Conservation (phyloP, 2,888 invertebrate genomes). For the Mythimna impura region DNA sequence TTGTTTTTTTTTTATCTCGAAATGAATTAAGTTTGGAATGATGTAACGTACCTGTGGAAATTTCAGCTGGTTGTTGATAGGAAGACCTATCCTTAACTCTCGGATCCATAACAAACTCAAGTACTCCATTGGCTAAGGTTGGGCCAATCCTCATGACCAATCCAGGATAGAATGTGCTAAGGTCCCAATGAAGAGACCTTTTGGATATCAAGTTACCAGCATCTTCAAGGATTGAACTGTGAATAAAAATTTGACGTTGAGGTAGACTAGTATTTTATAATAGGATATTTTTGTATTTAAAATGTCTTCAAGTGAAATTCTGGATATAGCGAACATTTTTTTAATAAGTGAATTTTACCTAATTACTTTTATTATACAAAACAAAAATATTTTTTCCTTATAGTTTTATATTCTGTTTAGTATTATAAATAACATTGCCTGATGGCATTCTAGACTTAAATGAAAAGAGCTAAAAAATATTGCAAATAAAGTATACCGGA, state of each 20-base stretch:
- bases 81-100: conserved; percentile 88
- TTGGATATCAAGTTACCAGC: conserved; percentile 92
- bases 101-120: conserved; percentile 94
- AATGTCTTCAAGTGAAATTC: background rate
- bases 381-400: too few relatives aligned
- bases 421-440: background rate
- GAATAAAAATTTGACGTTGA: background rate
- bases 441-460: background rate
- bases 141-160: conserved; percentile 94
- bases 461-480: background rate
- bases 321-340: too few relatives aligned
- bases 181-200: conserved; percentile 94
- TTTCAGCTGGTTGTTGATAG: conserved; percentile 89
- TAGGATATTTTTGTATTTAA: background rate
- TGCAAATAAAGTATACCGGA: conserved; percentile 87
- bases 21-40: background rate
- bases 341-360: too few relatives aligned
- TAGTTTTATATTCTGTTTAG: too few relatives aligned
- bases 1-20: too few relatives aligned
- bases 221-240: conserved; percentile 92
- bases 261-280: background rate
- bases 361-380: too few relatives aligned
- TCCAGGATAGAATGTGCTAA: conserved; percentile 94
- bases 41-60: conserved; percentile 90
- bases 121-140: conserved; percentile 92